Percentiles rank a stretch among this genome's conserved stretches.
Conservation (phyloP, 2,113 vertebrate genomes). For the Scartelaos histophorus region DNA sequence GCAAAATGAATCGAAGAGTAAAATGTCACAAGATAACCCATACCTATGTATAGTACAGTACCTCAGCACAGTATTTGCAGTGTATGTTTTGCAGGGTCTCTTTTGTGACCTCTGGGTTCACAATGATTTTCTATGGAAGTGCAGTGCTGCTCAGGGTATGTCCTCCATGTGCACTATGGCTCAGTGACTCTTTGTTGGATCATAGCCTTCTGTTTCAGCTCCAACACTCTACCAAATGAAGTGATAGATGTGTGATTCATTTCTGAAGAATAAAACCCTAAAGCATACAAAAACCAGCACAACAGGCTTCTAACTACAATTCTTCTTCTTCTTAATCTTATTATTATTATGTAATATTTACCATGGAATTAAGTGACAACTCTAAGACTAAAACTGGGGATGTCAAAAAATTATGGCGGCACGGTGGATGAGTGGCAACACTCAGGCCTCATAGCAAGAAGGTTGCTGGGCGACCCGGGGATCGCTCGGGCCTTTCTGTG, state of each 20-base stretch:
- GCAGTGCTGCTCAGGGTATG: neutral
- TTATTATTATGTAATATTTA: neutral
- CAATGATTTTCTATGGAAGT: conserved; percentile 23
- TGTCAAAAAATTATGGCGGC: no score
- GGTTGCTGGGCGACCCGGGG: no score
- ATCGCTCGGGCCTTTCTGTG: no score
- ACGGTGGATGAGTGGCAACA: no score
- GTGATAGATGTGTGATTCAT: neutral
- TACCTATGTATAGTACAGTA: neutral
- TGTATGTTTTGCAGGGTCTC: neutral
- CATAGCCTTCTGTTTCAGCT: neutral
- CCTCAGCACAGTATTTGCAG: neutral
- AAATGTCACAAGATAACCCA: neutral
- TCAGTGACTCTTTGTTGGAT: conserved; percentile 39
- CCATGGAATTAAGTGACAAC: neutral
- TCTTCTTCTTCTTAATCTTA: no score
- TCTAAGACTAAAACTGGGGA: no score
- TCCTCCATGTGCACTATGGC: conserved; percentile 23
- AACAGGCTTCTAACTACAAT: neutral
- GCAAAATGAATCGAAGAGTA: no score
- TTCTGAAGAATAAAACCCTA: neutral
- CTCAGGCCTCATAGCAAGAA: no score
- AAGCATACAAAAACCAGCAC: neutral
- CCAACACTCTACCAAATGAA: neutral
- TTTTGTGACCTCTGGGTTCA: conserved; percentile 12